Evolutionary conservation across 1,140 invertebrate genomes (phyloP), one percentile per base, ranked within the genome.

Genomic region (Drosophila insularis): DNA sequence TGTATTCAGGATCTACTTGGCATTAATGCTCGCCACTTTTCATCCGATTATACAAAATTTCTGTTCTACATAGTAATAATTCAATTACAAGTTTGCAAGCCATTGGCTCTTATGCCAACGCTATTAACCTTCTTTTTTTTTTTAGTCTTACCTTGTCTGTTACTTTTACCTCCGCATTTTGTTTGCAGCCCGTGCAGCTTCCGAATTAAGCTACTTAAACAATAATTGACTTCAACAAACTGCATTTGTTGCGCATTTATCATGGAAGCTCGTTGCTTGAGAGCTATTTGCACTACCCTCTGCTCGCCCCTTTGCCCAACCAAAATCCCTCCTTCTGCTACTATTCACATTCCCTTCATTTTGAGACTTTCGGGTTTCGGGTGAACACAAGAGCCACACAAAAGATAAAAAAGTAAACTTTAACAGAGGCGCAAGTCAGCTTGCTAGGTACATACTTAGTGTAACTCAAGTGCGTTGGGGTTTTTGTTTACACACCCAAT

Each of bases 201-300:
- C 63, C 73, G 72, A 80, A 86, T 86, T 82, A 86, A 86, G 82
- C 79, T 87, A 82, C 82, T 86, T 82, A 76, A 81, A 79, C 79
- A 86, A 86, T 86, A 86, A 86, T 86, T 86, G 82, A 87, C 79
- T 86, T 86, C 35, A 87, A 77, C 82, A 87, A 86, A 86, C 82
- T 86, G 76, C 82, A 87, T 87, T 86, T 86, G 82, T 86, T 86
- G 82, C 82, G 79, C 82, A 86, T 86, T 86, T 86, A 86, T 86
- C 82, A 82, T 63, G 74, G 74, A 68, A 71, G 78, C 62, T 61
- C 27, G 64, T 27, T 69, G 76, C 72, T 40, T 60, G 68, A 65
- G 14, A 75, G 70, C 67, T 71, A 68, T 71, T 68, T 79, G 63
- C 66, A 59, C 66, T 63, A 19, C 8, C 27, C 27, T 1, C 46